Percentiles rank a stretch among this genome's conserved stretches.
phyloP scores from a whole-genome alignment of 2,113 vertebrate species.

The Rhinolophus sinicus region DNA sequence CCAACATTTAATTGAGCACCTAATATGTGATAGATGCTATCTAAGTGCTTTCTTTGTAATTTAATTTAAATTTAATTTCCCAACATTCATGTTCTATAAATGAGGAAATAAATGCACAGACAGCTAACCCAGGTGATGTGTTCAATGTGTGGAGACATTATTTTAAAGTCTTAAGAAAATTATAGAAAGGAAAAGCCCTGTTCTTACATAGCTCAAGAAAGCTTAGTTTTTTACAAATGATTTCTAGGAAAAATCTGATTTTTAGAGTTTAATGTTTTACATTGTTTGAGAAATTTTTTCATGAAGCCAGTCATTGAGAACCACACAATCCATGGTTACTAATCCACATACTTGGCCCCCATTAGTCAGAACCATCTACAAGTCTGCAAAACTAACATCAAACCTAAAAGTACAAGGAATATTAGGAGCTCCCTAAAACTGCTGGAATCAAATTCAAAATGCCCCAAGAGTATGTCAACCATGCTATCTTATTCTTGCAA shows the following conservation, averaged over 20 bases:
- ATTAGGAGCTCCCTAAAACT: not conserved
- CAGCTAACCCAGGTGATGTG: not conserved
- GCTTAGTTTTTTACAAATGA: not conserved
- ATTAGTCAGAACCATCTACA: not conserved
- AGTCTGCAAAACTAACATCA: not conserved
- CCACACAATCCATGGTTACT: not conserved
- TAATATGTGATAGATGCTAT: not conserved
- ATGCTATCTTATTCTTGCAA: not conserved
- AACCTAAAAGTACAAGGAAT: not conserved
- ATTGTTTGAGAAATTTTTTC: not conserved
- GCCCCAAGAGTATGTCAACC: not conserved
- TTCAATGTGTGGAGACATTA: not conserved
- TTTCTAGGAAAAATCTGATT: not conserved
- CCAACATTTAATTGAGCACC: not conserved
- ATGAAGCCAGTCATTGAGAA: not conserved
- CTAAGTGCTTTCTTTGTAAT: not conserved
- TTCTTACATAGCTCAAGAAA: not conserved
- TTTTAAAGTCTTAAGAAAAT: conserved; percentile 16
- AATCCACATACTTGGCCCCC: not conserved
- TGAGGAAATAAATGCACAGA: not conserved
- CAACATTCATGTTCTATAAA: not conserved
- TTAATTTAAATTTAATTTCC: not conserved
- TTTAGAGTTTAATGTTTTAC: not conserved
- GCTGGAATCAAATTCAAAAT: not conserved
- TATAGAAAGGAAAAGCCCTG: not conserved